A percentile compares a stretch with the other conserved stretches of the same genome.
These are phyloP conservation scores for Pammene aurita DNA, from an alignment of 2,888 invertebrate genomes.

Conservation along the genomic window DNA sequence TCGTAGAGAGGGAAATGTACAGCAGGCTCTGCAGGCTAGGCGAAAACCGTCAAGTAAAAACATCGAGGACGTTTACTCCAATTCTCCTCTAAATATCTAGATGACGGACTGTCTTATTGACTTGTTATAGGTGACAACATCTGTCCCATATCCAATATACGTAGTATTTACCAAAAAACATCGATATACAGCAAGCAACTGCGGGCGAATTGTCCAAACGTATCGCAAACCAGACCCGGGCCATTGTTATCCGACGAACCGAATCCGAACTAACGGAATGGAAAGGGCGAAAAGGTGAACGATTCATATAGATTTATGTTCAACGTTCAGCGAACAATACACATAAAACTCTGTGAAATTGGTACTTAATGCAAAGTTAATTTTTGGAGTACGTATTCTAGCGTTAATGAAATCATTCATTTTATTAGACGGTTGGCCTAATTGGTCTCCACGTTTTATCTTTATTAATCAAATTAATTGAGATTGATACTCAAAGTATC, in stretches of 20 bases:
- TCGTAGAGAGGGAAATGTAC: too few relatives aligned
- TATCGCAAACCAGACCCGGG: constrained; percentile 2
- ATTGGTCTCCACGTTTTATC: constrained; percentile 3
- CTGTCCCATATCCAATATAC: background rate
- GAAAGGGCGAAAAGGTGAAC: constrained; percentile 23
- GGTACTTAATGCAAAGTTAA: background rate
- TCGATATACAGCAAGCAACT: constrained; percentile 8
- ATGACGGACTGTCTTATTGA: too few relatives aligned
- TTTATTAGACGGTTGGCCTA: constrained; percentile 17
- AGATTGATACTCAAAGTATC: constrained; percentile 19
- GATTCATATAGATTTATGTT: constrained; percentile 12
- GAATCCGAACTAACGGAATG: constrained; percentile 22
- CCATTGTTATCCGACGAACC: constrained; percentile 20
- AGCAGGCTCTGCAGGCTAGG: too few relatives aligned
- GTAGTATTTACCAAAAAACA: background rate
- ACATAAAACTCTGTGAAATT: constrained; percentile 1
- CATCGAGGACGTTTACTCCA: too few relatives aligned
- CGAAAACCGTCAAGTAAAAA: too few relatives aligned
- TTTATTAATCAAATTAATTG: constrained; percentile 6
- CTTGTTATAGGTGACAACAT: too few relatives aligned
- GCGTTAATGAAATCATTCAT: background rate
- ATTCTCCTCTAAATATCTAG: too few relatives aligned
- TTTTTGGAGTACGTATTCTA: background rate
- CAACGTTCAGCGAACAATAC: constrained; percentile 6
- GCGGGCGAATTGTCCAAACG: constrained; percentile 23